Percentiles rank a stretch among this genome's conserved stretches.
These are phyloP conservation scores for Pristionchus fissidentatus DNA, from an alignment of 2,888 invertebrate genomes.

Conservation along the genomic window DNA sequence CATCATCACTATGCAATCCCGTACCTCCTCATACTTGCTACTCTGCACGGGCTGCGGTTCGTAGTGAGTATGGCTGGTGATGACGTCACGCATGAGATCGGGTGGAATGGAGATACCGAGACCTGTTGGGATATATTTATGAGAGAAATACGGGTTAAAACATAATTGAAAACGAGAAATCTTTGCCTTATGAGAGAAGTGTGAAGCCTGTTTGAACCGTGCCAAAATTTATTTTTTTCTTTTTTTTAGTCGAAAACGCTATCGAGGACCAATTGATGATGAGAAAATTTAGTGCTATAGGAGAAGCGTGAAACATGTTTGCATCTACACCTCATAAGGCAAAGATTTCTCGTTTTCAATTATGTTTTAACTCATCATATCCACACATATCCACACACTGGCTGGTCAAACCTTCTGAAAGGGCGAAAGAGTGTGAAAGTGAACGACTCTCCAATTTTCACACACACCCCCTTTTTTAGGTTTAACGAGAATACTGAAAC, in stretches of 20 bases:
- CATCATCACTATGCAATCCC: neutral
- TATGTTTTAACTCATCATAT: no score
- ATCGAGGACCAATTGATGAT: neutral
- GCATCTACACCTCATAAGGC: no score
- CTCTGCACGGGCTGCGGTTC: constrained; percentile 12
- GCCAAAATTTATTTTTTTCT: neutral
- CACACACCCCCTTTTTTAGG: neutral
- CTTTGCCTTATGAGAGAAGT: neutral
- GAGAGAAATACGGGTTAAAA: no score
- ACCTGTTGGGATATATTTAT: constrained; percentile 26
- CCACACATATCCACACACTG: no score
- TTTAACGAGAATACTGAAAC: neutral
- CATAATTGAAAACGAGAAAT: neutral
- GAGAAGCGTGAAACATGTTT: no score
- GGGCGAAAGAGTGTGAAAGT: no score
- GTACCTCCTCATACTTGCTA: neutral
- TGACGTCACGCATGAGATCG: constrained; percentile 41
- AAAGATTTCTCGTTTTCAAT: neutral
- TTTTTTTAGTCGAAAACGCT: no score
- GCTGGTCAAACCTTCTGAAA: no score
- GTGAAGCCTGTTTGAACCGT: no score
- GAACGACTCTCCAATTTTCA: no score
- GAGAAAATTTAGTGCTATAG: neutral
- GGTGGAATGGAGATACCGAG: constrained; percentile 47
- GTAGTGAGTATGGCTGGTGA: constrained; percentile 17